Conservation (phyloP, 2,888 invertebrate species). For the Yponomeuta cagnagella region DNA sequence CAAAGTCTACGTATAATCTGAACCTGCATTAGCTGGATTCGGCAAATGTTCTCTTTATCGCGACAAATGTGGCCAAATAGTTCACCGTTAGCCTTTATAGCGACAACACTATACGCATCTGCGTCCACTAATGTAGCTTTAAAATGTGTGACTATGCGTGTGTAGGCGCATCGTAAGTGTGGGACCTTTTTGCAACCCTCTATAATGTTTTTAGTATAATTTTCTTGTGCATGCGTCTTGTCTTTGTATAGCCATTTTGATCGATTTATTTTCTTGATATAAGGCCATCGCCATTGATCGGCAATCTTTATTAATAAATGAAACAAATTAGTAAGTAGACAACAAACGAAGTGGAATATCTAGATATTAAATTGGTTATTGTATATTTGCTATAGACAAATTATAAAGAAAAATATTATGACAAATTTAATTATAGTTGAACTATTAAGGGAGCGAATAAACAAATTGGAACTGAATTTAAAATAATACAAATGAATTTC, state of each 20-base stretch:
- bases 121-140: no score
- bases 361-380: slow-evolving; percentile 50
- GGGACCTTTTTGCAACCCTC: background rate
- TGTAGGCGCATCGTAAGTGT: no score
- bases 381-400: slow-evolving; percentile 44
- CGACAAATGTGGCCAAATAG: no score
- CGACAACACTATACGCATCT: no score
- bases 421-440: slow-evolving; percentile 25
- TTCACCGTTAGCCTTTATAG: no score
- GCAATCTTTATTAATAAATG: slow-evolving; percentile 26
- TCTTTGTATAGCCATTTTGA: slow-evolving; percentile 12
- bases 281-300: slow-evolving; percentile 28
- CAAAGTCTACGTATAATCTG: no score
- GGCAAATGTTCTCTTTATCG: no score
- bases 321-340: slow-evolving; percentile 64
- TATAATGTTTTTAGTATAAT: slow-evolving; percentile 23
- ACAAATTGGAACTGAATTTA: slow-evolving; percentile 52
- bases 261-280: background rate
- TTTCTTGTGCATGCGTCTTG: slow-evolving; percentile 13
- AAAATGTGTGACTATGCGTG: no score
- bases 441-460: slow-evolving; percentile 21
- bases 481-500: slow-evolving; percentile 29
- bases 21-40: no score
- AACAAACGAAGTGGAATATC: slow-evolving; percentile 31
- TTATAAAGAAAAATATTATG: slow-evolving; percentile 32